Percentiles rank a stretch among this genome's conserved stretches.
Conservation (phyloP, 2,888 invertebrate genomes). For the Cryptus armator region DNA sequence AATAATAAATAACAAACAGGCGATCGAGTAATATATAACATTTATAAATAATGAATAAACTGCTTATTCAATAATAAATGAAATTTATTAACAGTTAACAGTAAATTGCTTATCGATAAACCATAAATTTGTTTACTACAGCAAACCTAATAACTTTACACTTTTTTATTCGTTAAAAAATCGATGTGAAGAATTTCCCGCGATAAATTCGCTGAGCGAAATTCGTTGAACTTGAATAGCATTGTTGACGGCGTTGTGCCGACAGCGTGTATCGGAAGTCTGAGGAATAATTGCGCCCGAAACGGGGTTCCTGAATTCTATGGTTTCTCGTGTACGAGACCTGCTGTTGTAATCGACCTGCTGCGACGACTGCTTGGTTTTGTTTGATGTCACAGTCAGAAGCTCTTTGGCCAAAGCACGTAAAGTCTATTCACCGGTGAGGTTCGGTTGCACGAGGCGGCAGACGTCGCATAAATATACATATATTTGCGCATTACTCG, state of each 20-base stretch:
- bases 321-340: background rate
- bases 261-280: conserved; percentile 5
- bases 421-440: conserved; percentile 30
- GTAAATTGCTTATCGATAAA: no score
- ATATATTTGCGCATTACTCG: background rate
- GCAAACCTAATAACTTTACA: no score
- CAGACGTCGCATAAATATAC: background rate
- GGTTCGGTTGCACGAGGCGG: background rate
- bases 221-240: background rate
- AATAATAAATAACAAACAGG: no score
- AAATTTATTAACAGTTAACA: no score
- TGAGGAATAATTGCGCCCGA: conserved; percentile 24
- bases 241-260: conserved; percentile 1
- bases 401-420: conserved; percentile 4
- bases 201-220: background rate
- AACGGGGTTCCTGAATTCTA: conserved; percentile 19
- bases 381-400: background rate
- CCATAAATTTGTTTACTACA: no score
- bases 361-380: background rate
- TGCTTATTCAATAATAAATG: no score
- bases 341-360: conserved; percentile 27
- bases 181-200: background rate
- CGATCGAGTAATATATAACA: no score
- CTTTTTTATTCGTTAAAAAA: background rate
- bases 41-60: no score